Conservation (phyloP, 2,797 vertebrate genomes). For the Muraenolepis orangiensis region DNA sequence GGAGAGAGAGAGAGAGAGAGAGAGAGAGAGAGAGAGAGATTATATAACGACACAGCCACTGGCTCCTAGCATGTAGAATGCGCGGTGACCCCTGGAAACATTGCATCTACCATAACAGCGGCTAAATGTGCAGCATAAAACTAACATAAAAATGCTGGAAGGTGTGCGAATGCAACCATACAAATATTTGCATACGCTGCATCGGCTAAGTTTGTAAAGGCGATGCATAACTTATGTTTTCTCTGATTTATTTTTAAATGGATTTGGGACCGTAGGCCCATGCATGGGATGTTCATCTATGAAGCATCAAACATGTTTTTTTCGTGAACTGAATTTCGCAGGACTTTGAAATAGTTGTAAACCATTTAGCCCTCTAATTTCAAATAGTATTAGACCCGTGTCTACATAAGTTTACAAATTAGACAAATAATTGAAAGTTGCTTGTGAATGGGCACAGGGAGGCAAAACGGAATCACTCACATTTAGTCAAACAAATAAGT, state of each 20-base stretch:
- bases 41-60: constrained; percentile 49
- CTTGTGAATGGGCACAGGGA: not conserved
- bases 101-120: constrained; percentile 27
- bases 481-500: not conserved
- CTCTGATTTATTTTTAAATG: not conserved
- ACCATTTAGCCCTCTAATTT: not conserved
- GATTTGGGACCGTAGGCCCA: not conserved
- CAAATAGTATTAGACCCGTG: not conserved
- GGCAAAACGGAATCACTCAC: not conserved
- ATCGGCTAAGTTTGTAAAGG: not conserved
- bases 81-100: constrained; percentile 53
- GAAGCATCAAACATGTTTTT: not conserved
- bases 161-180: not conserved
- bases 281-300: not conserved
- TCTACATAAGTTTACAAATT: not conserved
- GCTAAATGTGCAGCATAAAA: not conserved
- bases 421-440: not conserved
- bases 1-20: constrained; percentile 13
- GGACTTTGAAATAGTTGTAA: not conserved
- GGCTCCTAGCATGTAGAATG: constrained; percentile 33
- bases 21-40: constrained; percentile 1
- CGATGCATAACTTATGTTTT: not conserved
- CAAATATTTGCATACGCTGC: not conserved
- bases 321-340: not conserved
- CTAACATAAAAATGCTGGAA: not conserved